phyloP scores from a whole-genome alignment of 1,140 invertebrate genomes.

The Drosophila navojoa region DNA sequence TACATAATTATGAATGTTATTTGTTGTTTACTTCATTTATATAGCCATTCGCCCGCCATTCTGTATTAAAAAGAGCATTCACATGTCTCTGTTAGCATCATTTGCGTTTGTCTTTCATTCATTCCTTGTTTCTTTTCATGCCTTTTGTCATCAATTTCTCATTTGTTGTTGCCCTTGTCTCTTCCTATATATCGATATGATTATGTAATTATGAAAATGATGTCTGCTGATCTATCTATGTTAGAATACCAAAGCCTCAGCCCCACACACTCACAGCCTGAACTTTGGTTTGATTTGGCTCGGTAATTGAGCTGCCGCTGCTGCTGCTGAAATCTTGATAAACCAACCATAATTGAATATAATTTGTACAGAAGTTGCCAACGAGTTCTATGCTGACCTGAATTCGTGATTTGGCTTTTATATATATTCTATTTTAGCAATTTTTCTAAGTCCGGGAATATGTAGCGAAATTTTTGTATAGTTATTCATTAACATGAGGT shows the following conservation, averaged over 20 bases:
- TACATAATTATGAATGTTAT: too few species aligned
- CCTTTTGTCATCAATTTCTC: constrained; percentile 22
- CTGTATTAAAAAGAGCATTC: neutral
- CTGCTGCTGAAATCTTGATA: constrained; percentile 72
- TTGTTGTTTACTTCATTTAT: neutral
- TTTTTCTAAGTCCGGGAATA: constrained; percentile 30
- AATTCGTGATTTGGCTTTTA: constrained; percentile 45
- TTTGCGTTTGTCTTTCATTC: neutral
- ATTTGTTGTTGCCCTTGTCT: constrained; percentile 11
- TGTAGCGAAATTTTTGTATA: neutral
- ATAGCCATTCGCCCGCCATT: neutral
- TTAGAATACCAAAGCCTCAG: constrained; percentile 2
- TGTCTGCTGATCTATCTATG: constrained; percentile 29
- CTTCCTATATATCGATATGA: constrained; percentile 49
- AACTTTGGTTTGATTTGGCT: neutral
- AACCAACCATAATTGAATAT: constrained; percentile 74
- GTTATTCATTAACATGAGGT: constrained; percentile 9
- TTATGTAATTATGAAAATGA: constrained; percentile 66
- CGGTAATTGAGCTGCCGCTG: constrained; percentile 59
- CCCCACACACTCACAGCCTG: too few species aligned
- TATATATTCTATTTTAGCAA: constrained; percentile 18
- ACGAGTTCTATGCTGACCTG: constrained; percentile 46
- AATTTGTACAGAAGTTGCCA: constrained; percentile 62
- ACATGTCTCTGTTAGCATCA: neutral
- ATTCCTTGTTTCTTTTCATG: constrained; percentile 11